Conservation (phyloP, 2,888 invertebrate genomes). For the Drosophila putrida region DNA sequence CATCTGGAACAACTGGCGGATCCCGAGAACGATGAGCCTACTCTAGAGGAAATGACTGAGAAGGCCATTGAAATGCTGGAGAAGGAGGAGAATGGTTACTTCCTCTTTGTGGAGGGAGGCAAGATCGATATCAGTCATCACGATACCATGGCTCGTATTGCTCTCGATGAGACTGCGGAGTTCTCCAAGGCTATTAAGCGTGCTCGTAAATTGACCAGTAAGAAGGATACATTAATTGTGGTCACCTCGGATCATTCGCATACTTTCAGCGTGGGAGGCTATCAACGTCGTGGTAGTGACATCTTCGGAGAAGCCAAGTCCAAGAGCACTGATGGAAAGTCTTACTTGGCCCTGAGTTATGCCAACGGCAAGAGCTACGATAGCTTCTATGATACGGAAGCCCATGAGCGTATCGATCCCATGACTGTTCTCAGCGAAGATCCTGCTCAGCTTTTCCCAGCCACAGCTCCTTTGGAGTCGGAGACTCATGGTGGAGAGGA, state of each 20-base stretch:
- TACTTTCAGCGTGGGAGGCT: constrained; percentile 91
- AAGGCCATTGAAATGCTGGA: constrained; percentile 89
- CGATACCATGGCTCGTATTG: constrained; percentile 77
- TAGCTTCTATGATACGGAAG: constrained; percentile 67
- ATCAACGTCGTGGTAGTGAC: constrained; percentile 85
- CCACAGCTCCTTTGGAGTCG: constrained; percentile 85
- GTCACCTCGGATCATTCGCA: constrained; percentile 94
- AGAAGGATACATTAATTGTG: constrained; percentile 91
- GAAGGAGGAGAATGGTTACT: constrained; percentile 89
- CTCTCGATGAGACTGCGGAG: constrained; percentile 87
- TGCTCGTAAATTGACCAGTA: constrained; percentile 88
- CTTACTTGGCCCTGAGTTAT: constrained; percentile 90
- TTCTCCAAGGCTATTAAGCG: constrained; percentile 90
- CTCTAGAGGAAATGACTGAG: constrained; percentile 91
- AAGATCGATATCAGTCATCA: constrained; percentile 84
- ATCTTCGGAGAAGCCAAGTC: constrained; percentile 71
- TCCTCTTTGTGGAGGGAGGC: constrained; percentile 91
- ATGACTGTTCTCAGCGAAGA: constrained; percentile 31
- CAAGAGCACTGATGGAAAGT: constrained; percentile 86
- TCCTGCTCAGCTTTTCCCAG: constrained; percentile 86
- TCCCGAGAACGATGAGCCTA: constrained; percentile 87
- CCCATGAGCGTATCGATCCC: constrained; percentile 76
- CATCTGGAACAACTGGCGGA: constrained; percentile 87
- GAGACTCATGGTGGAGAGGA: constrained; percentile 93
- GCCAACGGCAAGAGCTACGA: constrained; percentile 90